Conservation (phyloP, 2,888 invertebrate species). For the Sinopyrophorus schimmeli region DNA sequence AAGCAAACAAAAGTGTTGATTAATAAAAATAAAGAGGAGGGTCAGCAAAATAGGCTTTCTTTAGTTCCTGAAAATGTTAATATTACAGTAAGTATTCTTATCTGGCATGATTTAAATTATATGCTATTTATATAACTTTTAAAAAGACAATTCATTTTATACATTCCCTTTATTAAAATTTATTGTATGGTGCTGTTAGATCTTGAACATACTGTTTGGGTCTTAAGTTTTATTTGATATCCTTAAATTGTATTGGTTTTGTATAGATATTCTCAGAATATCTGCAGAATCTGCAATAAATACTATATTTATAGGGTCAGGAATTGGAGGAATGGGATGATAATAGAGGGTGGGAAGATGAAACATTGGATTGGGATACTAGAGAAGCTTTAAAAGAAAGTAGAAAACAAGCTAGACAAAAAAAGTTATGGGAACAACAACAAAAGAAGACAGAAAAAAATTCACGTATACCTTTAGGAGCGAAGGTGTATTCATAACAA, state of each 20-base stretch:
- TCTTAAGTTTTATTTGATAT: too few species aligned
- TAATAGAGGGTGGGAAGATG: slow-evolving; percentile 50
- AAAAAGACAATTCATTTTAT: neutral
- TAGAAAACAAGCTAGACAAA: slow-evolving; percentile 48
- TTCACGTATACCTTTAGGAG: slow-evolving; percentile 39
- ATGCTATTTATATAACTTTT: too few species aligned
- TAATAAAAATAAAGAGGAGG: slow-evolving; percentile 41
- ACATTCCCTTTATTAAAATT: neutral
- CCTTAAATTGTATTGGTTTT: too few species aligned
- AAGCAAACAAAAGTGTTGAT: slow-evolving; percentile 62
- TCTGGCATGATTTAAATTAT: neutral
- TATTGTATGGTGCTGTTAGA: too few species aligned
- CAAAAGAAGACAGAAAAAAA: slow-evolving; percentile 48
- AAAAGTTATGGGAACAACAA: slow-evolving; percentile 48
- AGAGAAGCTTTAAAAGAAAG: slow-evolving; percentile 48
- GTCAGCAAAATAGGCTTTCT: slow-evolving; percentile 43
- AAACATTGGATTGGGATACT: slow-evolving; percentile 47
- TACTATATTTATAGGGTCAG: slow-evolving; percentile 39
- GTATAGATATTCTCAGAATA: too few species aligned
- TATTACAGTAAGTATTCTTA: slow-evolving; percentile 36
- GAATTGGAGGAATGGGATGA: slow-evolving; percentile 54
- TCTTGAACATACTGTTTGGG: too few species aligned
- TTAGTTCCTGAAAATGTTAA: slow-evolving; percentile 38
- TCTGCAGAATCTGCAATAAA: too few species aligned
- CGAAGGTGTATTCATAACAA: slow-evolving; percentile 44